Conservation (phyloP, 1,140 invertebrate species). For the Druon quercuslanigerum region DNA sequence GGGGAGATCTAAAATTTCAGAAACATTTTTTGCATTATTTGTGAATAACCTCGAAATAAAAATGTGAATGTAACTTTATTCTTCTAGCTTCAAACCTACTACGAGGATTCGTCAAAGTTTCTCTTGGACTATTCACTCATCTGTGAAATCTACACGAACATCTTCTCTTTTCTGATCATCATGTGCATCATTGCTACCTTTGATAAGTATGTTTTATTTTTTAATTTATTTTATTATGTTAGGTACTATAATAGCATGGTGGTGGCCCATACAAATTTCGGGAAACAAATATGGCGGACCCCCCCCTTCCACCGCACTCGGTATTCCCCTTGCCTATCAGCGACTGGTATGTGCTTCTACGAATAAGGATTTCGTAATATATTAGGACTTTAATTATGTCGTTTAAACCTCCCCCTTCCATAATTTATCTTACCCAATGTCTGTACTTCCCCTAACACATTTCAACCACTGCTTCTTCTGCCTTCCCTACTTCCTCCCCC, state of each 20-base stretch:
- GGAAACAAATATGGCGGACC: no score
- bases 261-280: no score
- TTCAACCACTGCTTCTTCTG: no score
- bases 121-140: constrained; percentile 57
- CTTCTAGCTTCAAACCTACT: constrained; percentile 62
- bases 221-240: constrained; percentile 19
- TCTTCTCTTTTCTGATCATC: constrained; percentile 64
- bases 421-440: no score
- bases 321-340: no score
- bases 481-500: no score
- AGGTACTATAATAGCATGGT: neutral
- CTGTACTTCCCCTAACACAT: no score
- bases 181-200: constrained; percentile 65
- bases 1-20: no score
- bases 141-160: constrained; percentile 64
- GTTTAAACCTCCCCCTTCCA: no score
- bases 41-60: neutral
- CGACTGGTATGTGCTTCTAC: neutral
- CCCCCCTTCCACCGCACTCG: no score
- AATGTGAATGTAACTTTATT: neutral
- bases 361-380: neutral
- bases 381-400: neutral
- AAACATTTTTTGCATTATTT: no score
- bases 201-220: constrained; percentile 62
- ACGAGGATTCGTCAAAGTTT: constrained; percentile 52